Evolutionary conservation across 2,797 vertebrate genomes (phyloP), one percentile per base, ranked within the genome.

Genomic region (Phoeniculus purpureus): DNA sequence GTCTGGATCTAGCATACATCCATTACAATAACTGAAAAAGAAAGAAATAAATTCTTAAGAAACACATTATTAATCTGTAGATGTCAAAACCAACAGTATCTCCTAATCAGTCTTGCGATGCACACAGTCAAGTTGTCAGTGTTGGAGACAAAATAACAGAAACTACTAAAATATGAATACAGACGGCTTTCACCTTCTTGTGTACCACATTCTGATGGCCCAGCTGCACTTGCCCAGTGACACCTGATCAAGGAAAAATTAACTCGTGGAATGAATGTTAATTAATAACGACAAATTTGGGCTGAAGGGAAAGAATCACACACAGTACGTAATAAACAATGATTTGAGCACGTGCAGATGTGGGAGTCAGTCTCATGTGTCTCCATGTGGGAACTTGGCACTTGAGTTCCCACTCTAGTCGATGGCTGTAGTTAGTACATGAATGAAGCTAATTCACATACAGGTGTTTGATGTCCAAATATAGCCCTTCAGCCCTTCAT

Each of bases 1-100:
- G 90, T 97, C 94, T 21, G 99, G 98, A 96, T 99, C 98, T 97
- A 99, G 97, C 99, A 99, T 99, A 93, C 99, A 99, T 22, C 97
- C 98, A 90, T 99, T 98, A 72, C 99, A 99, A 81, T 98, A 98
- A 96, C 99, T 99, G 96, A 75, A 97, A 85, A 32, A 94, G 71
- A 89, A 52, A 75, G 22, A 89, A 59, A 84, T 1, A 89, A 68
- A 66, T 6, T 71, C 2, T 31, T 67, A 37, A 87, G 32, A 20
- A 72, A 74, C 17, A 64, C 15, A 70, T 85, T 2, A 60, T 67
- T 86, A 6, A 88, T 84, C 60, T 54, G 34, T 37, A 84, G 12
- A 21, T n/a, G 52, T 48, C 76, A 78, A 83, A 79, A 65, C 4
- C 45, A 75, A 70, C 13, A 82, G 19, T 23, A 85, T 31, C 31